Base-by-base conservation (phyloP, 2,888 invertebrate species). In the Ochropleura plecta region DNA sequence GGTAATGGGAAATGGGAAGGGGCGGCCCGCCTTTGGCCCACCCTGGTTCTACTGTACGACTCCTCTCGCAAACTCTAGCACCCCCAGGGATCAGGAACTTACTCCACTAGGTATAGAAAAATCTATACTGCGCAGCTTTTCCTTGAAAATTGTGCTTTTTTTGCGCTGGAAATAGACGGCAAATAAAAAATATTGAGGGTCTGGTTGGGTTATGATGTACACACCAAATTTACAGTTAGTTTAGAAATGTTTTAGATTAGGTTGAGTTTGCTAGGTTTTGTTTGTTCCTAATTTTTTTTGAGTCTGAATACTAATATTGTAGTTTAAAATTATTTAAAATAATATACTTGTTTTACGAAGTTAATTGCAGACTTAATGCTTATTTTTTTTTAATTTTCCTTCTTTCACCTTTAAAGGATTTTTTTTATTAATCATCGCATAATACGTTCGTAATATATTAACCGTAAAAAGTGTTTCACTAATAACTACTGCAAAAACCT, bases 1-100 rank as follows among this genome's bases (percentile, higher is more conserved):
- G 78, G 53, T 10, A 48, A 44, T 51, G 72, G 78, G 57, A 69
- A 48, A 44, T 51, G 72, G 78, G 57, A 69, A 44, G 78, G 49
- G 5, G 20, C 18, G 55, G 12, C 66, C 60, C 65, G 60, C 62
- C 64, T 55, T 40, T 42, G 53, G n/a, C 65, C 72, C 68, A 57
- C 57, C 64, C 65, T n/a, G n/a, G 57, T 62, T 49, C 53, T 49
- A 60, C 8, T 20, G 69, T 69, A 71, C 57, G 40, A 60, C 20
- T 66, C 66, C 40, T n/a, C 71, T 40, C 57, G 18, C 51, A 70
- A 66, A 68, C 49, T 62, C 71, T 68, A 68, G 59, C 68, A 65
- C 65, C 69, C 60, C 65, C 55, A 44, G 62, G 60, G 80, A 55
- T 69, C 57, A 30, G 46, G 40, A 10, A 57, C 30, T 53, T 30